Base-by-base conservation (phyloP, 2,888 invertebrate species). In the Patella ulyssiponensis region DNA sequence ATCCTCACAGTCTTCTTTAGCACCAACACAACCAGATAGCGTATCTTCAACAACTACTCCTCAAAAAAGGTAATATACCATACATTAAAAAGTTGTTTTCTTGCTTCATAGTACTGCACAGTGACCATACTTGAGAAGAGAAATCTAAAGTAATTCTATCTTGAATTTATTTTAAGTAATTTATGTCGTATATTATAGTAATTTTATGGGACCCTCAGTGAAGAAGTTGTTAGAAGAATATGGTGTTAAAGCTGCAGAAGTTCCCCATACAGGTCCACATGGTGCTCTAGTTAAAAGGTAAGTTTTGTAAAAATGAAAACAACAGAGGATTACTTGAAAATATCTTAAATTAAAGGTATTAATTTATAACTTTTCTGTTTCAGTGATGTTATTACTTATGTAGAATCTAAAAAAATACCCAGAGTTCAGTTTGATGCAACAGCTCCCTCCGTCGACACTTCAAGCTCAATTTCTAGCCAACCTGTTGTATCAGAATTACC, bases 261-360 rank as follows among this genome's bases (percentile, higher is more conserved):
- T 94, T 7, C 90, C 92, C 79, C 92, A 93, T 53, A 93, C 94
- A 69, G 95, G 95, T 4, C 94, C 94, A 56, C 93, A 93, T 76
- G 94, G 94, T 78, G 93, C 93, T 80, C 87, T 95, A 11, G 88
- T 94, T 11, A 95, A 95, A 91, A 92, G 93, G 88, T 95, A 93
- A 85, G 93, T 14, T 77, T n/a, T 74, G 74, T 74, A 17, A 74
- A 74, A 56, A n/a, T 14, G 15, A 44, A 14, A 20, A 7, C n/a
- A 20, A 53, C 44, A 14, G 5, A 53, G 17, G 14, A 44, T 27
- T 69, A 33, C 17, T 12, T 76, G 23, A 20, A 20, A 17, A 27
- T 73, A 23, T 75, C n/a, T 44, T 12, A 33, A 44, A 44, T 44
- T 7, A 44, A 44, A 44, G 9, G 44, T 44, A 44, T 44, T 44